Conservation (phyloP, 2,113 vertebrate genomes). For the Campylomormyrus numenius region DNA sequence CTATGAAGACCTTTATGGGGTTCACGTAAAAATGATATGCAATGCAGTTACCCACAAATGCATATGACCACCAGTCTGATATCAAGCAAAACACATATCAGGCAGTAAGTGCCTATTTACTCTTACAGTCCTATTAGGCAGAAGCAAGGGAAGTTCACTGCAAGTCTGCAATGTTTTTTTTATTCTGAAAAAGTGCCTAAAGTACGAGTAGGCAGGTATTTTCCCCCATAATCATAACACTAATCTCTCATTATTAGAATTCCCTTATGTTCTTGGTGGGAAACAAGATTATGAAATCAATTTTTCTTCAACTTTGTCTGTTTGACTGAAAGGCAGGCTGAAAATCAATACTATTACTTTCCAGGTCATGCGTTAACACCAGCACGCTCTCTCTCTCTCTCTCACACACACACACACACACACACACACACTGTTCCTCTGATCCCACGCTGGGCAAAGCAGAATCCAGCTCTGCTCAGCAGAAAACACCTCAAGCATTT, state of each 20-base stretch:
- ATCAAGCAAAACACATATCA: neutral
- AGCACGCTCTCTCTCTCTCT: neutral
- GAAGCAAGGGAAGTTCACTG: neutral
- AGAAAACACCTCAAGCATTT: neutral
- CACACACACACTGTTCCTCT: neutral
- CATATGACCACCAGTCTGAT: neutral
- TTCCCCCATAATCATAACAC: neutral
- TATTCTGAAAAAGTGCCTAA: neutral
- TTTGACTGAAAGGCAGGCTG: neutral
- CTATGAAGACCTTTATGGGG: neutral
- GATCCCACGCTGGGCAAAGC: neutral
- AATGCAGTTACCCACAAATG: neutral
- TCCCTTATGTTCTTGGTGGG: neutral
- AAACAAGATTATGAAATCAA: conserved; percentile 9
- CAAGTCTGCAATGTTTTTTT: neutral
- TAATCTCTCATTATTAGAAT: neutral
- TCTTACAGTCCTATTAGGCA: neutral
- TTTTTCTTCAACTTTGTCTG: neutral
- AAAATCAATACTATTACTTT: neutral
- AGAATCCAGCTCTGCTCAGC: neutral
- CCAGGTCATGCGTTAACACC: neutral
- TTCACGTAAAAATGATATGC: neutral
- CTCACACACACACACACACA: no score
- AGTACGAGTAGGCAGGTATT: neutral
- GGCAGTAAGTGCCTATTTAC: neutral